Evolutionary conservation across 1,140 invertebrate species (phyloP).

Genomic region (Anoplolepis gracilipes): DNA sequence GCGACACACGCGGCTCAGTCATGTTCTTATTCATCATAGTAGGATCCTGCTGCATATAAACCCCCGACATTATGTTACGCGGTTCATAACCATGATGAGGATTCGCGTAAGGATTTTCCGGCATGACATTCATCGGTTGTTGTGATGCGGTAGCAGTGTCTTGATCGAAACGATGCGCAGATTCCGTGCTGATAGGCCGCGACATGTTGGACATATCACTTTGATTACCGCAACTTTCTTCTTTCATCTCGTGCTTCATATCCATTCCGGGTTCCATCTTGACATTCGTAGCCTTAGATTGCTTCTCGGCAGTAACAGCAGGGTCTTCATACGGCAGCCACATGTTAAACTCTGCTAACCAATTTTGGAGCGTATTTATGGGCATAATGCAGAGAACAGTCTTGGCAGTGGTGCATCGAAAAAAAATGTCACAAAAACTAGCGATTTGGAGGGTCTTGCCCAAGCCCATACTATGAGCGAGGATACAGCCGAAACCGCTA

Average conservation of each 20-base stretch:
- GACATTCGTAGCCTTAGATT: slow-evolving; percentile 61
- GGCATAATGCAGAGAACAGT: slow-evolving; percentile 98
- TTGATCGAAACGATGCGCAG: slow-evolving; percentile 71
- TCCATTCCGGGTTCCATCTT: slow-evolving; percentile 74
- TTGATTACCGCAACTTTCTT: slow-evolving; percentile 77
- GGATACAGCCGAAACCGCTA: slow-evolving; percentile 97
- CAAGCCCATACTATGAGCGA: slow-evolving; percentile 99
- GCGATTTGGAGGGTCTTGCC: slow-evolving; percentile 99
- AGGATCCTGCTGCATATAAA: slow-evolving; percentile 74
- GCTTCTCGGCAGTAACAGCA: slow-evolving; percentile 65
- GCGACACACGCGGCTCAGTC: slow-evolving; percentile 62
- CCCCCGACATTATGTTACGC: slow-evolving; percentile 68
- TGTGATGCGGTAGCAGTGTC: slow-evolving; percentile 57
- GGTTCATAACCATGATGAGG: slow-evolving; percentile 76
- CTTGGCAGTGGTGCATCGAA: slow-evolving; percentile 95
- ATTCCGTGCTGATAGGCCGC: slow-evolving; percentile 75
- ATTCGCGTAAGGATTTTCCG: slow-evolving; percentile 71
- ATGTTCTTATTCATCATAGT: slow-evolving; percentile 72
- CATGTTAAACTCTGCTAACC: slow-evolving; percentile 98
- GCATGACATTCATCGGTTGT: slow-evolving; percentile 72
- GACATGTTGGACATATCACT: slow-evolving; percentile 77
- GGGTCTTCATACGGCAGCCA: slow-evolving; percentile 92
- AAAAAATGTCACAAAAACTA: slow-evolving; percentile 98
- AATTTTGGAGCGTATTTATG: slow-evolving; percentile 99
- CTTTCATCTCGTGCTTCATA: slow-evolving; percentile 80